A percentile compares a stretch with the other conserved stretches of the same genome.
Conservation (phyloP, 2,888 invertebrate genomes). For the Empis stercorea region DNA sequence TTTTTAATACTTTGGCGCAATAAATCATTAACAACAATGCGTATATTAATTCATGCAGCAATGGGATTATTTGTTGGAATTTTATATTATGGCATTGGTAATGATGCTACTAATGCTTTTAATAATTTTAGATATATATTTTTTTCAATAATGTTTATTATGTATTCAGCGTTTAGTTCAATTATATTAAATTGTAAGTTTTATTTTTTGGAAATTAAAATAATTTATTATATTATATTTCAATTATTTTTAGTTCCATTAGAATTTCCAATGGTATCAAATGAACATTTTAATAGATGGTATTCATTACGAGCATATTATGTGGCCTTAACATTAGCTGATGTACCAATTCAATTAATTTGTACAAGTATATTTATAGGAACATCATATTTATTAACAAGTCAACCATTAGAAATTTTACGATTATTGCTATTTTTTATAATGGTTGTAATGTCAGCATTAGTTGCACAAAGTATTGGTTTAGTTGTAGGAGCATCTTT, state of each 20-base stretch:
- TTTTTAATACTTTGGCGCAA: constrained; percentile 54
- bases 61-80: constrained; percentile 73
- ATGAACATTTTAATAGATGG: constrained; percentile 85
- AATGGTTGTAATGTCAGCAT: constrained; percentile 61
- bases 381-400: constrained; percentile 75
- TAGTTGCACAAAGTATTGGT: constrained; percentile 78
- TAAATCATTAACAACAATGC: constrained; percentile 59
- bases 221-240: no score
- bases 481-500: constrained; percentile 73
- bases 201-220: not conserved
- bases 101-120: constrained; percentile 65
- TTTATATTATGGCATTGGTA: constrained; percentile 76
- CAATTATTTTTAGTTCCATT: constrained; percentile 74
- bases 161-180: constrained; percentile 88
- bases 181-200: constrained; percentile 81
- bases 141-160: constrained; percentile 85
- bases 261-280: constrained; percentile 64
- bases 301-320: constrained; percentile 76
- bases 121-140: constrained; percentile 83
- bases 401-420: constrained; percentile 63
- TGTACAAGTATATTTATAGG: constrained; percentile 62
- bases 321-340: constrained; percentile 61
- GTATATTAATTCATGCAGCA: constrained; percentile 62
- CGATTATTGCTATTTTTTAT: constrained; percentile 59
- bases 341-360: constrained; percentile 67